Percentiles rank a stretch among this genome's conserved stretches.
Evolutionary conservation across 1,140 invertebrate species (phyloP).

Genomic region (Chelonus insularis): DNA sequence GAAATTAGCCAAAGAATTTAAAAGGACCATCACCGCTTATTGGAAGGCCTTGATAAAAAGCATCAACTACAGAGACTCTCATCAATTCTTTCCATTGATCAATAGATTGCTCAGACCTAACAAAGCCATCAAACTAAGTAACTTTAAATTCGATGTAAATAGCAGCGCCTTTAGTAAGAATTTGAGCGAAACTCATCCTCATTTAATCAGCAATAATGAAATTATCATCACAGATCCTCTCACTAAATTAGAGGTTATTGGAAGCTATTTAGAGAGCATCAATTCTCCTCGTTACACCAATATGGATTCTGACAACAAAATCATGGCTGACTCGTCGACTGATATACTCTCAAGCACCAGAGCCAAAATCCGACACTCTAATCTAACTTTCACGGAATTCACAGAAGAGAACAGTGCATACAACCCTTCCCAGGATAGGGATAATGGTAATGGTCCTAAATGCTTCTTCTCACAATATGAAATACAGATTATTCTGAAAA

Average conservation of each 20-base stretch:
- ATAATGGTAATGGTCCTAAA: background rate
- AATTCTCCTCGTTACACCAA: constrained; percentile 10
- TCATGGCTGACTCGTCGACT: background rate
- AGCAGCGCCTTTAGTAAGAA: background rate
- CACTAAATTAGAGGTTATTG: constrained; percentile 18
- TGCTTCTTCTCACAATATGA: background rate
- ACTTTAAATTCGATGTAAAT: background rate
- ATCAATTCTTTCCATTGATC: constrained; percentile 15
- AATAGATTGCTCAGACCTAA: constrained; percentile 2
- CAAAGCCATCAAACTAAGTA: background rate
- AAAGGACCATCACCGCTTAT: constrained; percentile 2
- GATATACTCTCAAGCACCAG: background rate
- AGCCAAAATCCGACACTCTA: background rate
- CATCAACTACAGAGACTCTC: constrained; percentile 13
- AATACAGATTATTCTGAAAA: background rate
- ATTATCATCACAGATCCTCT: background rate
- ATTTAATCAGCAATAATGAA: background rate
- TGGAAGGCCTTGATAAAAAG: constrained; percentile 11
- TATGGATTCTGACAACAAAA: background rate
- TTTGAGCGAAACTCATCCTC: background rate
- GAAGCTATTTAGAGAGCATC: constrained; percentile 8
- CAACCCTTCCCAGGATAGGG: background rate
- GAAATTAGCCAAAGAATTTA: background rate
- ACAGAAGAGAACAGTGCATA: background rate
- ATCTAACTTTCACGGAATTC: background rate